Base-by-base conservation (phyloP, 35 echinoderm and acorn worm species). In the Ptychodera flava region DNA sequence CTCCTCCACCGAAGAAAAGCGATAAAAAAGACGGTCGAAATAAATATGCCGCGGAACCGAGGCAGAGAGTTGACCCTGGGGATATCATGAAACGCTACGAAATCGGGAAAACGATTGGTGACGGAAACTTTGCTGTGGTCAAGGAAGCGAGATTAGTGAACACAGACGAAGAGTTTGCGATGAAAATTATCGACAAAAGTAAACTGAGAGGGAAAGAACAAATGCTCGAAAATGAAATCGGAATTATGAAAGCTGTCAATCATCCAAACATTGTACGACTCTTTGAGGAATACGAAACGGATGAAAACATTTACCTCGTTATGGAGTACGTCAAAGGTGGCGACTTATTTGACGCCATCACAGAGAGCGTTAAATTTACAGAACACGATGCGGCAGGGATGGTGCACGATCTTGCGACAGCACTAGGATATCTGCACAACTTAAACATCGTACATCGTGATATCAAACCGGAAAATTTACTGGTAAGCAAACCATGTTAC, bases 221-320 rank as follows among this genome's bases (percentile, higher is more conserved):
- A 34, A 99, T 99, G 96, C 90, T 99, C 12, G 96, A 94, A 37
- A 99, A 99, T 52, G 96, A 99, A 86, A 99, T 99, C 77, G 96
- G 87, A 14, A 99, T 99, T 31, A 85, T 99, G 90, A 94, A 92
- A 79, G 84, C 94, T 33, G 88, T 99, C 28, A 87, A 94, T 33
- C 96, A 99, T 85, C 88, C 93, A 29, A 99, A 99, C 83, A 99
- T 99, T 86, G 91, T 94, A 27, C 86, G 91, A 35, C 87, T 99
- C 30, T 92, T 90, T 85, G 96, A 99, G 90, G 96, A 99, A 80
- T 90, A 88, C 33, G 96, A 99, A 78, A 99, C 96, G 1, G 80
- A 88, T 1, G 88, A 94, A 10, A 86, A 99, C 80, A 94, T 99
- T 81, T 99, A 92, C 77, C 78, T 99, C 6, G 85, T 99, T n/a